Evolutionary conservation across 2,113 vertebrate species (phyloP), one percentile per base, ranked within the genome.

Genomic region (Emydura subglobosa): DNA sequence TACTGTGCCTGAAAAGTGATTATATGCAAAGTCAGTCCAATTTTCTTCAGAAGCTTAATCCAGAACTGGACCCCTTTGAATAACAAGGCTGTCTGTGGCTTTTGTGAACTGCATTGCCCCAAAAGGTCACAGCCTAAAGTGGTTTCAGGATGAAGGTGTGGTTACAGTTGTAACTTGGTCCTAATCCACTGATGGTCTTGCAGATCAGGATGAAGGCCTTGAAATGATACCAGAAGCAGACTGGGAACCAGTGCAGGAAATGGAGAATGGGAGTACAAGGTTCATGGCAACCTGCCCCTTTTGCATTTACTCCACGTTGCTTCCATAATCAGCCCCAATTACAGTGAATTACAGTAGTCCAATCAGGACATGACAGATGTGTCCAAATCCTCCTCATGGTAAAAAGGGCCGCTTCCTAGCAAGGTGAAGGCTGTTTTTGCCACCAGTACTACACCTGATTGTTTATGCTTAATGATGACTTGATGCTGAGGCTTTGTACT

Each of bases 331-430:
- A 65, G 29, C 10, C 68, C 68, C 68, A 74, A 74, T 42, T 74
- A 39, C n/a, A 39, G 9, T 24, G 11, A 85, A 25, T 31, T 17
- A 9, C 0, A 0, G 44, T 24, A 57, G 61, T 0, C 0, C 68
- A 61, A 44, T 9, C 5, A 55, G 68, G 11, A 22, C 24, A 34
- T 50, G 68, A 72, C 0, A 55, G 57, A 57, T 74, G 82, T 79
- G 22, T 44, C 74, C 74, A 78, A 47, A 78, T 78, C 42, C 42
- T 7, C 81, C 61, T 9, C 2, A 44, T 0, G 1, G 22, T 27
- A 11, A 10, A 24, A 83, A 55, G 16, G 59, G 11, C 50, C 59
- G 9, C 1, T 78, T 47, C 6, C 42, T 47, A 24, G 29, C 0
- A 42, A 50, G 5, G 57, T 55, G 50, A 34, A 50, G 94, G 24